phyloP scores from a whole-genome alignment of 2,888 invertebrate species.

The Camponotus fellah region DNA sequence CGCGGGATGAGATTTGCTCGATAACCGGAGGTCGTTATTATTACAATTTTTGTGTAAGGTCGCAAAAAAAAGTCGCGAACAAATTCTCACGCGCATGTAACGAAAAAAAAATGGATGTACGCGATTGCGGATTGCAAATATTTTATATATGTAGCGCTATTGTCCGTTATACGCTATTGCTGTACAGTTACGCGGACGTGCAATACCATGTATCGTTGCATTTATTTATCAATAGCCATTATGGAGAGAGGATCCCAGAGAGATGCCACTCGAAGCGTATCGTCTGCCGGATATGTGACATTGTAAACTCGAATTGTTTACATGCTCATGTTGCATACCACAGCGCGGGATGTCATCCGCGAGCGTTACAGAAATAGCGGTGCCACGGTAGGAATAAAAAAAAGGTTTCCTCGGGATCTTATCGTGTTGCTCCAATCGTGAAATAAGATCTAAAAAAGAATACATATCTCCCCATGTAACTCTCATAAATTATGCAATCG shows the following conservation, averaged over 20 bases:
- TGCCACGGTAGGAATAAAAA: constrained; percentile 15
- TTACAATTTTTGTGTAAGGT: background rate
- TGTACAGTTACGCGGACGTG: constrained; percentile 43
- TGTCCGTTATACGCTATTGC: constrained; percentile 25
- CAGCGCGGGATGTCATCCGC: constrained; percentile 31
- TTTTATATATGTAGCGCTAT: constrained; percentile 33
- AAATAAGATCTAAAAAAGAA: constrained; percentile 12
- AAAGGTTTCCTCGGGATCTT: background rate
- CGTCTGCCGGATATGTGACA: constrained; percentile 59
- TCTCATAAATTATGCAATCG: constrained; percentile 17
- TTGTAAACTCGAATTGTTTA: constrained; percentile 65
- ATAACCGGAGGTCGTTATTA: background rate
- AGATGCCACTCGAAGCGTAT: constrained; percentile 22
- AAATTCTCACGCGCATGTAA: constrained; percentile 10
- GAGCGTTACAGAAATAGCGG: constrained; percentile 47
- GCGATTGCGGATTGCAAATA: constrained; percentile 30
- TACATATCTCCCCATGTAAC: background rate
- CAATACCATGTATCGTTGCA: constrained; percentile 25
- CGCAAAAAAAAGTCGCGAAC: background rate
- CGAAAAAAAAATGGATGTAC: constrained; percentile 9
- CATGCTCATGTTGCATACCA: constrained; percentile 59
- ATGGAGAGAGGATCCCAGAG: constrained; percentile 6
- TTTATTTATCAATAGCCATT: constrained; percentile 39
- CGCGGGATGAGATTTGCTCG: background rate
- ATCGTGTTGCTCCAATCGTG: background rate